Conservation (phyloP, 2,113 vertebrate genomes). For the Nannobrachium achirus region DNA sequence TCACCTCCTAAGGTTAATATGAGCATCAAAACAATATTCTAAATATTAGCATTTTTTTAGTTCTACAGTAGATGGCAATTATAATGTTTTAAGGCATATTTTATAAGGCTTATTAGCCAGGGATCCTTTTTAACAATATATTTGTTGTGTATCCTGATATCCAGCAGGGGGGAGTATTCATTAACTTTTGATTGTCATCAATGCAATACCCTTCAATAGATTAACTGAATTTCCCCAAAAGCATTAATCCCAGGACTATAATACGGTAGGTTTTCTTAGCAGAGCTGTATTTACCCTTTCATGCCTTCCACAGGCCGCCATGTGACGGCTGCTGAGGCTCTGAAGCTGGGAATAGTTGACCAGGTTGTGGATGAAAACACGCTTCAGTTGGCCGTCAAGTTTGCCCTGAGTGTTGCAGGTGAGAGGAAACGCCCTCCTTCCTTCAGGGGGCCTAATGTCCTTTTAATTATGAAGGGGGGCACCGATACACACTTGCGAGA, state of each 20-base stretch:
- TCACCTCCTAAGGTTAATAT: too few relatives aligned
- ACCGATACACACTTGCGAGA: not conserved
- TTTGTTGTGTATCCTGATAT: constrained; percentile 16
- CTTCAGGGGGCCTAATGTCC: not conserved
- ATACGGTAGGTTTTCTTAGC: not conserved
- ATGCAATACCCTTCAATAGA: not conserved
- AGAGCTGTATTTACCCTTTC: constrained; percentile 26
- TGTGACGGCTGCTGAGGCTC: constrained; percentile 84
- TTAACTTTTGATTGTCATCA: constrained; percentile 9
- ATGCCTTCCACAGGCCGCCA: constrained; percentile 80
- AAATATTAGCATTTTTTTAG: too few relatives aligned
- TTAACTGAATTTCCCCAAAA: not conserved
- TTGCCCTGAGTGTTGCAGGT: constrained; percentile 85
- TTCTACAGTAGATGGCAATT: too few relatives aligned
- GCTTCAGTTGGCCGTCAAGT: constrained; percentile 81
- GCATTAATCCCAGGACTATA: not conserved
- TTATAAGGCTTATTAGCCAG: too few relatives aligned
- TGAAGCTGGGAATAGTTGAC: constrained; percentile 89
- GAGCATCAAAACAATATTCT: too few relatives aligned
- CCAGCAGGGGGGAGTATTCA: constrained; percentile 69
- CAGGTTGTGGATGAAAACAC: constrained; percentile 81
- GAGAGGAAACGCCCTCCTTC: constrained; percentile 46
- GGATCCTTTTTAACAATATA: not conserved
- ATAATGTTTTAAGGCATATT: too few relatives aligned
- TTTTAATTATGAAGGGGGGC: not conserved